phyloP scores from a whole-genome alignment of 2,113 vertebrate species.

The Dicerorhinus sumatrensis region DNA sequence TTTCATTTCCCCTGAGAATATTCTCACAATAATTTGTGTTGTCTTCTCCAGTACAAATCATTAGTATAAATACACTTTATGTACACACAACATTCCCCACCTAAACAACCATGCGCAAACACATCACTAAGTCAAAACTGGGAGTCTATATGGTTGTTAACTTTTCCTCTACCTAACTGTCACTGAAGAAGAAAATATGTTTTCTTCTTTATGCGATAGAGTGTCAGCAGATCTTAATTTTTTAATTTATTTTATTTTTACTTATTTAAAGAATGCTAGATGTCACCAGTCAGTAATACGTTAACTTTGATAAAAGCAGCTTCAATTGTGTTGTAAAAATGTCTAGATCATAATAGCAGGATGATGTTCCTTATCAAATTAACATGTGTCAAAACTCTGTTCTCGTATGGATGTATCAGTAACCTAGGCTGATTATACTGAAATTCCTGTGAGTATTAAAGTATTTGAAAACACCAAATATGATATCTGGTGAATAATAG shows the following conservation, averaged over 20 bases:
- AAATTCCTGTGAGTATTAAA: neutral
- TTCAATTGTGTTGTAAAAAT: neutral
- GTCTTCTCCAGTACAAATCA: neutral
- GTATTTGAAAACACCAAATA: neutral
- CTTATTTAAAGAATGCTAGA: neutral
- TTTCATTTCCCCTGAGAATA: neutral
- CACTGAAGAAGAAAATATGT: neutral
- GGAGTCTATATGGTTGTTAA: neutral
- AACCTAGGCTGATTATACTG: neutral
- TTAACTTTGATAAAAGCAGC: neutral
- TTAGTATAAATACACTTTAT: neutral
- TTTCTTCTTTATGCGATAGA: neutral
- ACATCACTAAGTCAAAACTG: neutral
- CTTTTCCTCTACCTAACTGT: neutral
- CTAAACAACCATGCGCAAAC: neutral
- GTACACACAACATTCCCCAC: rapidly evolving
- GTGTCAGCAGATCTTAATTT: neutral
- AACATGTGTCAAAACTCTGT: neutral
- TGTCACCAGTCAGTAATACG: neutral
- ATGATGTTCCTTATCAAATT: neutral
- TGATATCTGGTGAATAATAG: neutral
- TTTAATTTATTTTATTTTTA: neutral
- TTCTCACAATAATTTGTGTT: neutral
- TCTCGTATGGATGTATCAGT: neutral
- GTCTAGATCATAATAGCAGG: neutral